Evolutionary conservation across 2,113 vertebrate genomes (phyloP), one percentile per base, ranked within the genome.

Genomic region (Sylvietta virens): DNA sequence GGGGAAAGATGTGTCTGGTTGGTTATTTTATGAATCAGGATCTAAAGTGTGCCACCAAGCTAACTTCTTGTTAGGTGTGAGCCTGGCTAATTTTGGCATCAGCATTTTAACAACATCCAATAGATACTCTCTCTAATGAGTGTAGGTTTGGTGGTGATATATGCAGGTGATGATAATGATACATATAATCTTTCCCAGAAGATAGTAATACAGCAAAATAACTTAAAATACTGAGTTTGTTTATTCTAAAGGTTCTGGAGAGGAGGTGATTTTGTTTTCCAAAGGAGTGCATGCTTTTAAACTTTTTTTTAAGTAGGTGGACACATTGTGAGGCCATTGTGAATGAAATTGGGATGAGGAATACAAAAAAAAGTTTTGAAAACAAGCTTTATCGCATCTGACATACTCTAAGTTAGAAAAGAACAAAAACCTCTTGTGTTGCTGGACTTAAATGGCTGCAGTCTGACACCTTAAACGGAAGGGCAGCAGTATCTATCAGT

Each of bases 401-500:
- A 58, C 9, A 5, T n/a, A 50, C 9, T 60, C 20, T 3, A 7
- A 17, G 15, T 33, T 67, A 48, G 70, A 82, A 61, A 56, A 50
- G 44, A 66, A 35, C 3, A 11, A 53, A 51, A 70, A 44, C 1
- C 5, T 35, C 37, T 33, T 57, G 33, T 4, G 1, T 65, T 78
- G 48, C 54, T 65, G 37, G 15, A 37, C 45, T 74, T 73, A 35
- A 81, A 12, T 47, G 26, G 28, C 4, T 74, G 65, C 70, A 82
- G 79, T 79, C 27, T 39, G 44, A 20, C 23, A 48, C 33, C 31
- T 45, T 70, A 44, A 76, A 48, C 14, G 51, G 64, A 56, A 84
- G 74, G 14, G 28, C 40, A 66, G 13, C n/a, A 39, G 7, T 48
- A 19, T 50, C 15, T 56, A 0, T 70, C 0, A 0, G 19, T 88